Conservation (phyloP, 2,888 invertebrate genomes). For the Peribatodes rhomboidaria region DNA sequence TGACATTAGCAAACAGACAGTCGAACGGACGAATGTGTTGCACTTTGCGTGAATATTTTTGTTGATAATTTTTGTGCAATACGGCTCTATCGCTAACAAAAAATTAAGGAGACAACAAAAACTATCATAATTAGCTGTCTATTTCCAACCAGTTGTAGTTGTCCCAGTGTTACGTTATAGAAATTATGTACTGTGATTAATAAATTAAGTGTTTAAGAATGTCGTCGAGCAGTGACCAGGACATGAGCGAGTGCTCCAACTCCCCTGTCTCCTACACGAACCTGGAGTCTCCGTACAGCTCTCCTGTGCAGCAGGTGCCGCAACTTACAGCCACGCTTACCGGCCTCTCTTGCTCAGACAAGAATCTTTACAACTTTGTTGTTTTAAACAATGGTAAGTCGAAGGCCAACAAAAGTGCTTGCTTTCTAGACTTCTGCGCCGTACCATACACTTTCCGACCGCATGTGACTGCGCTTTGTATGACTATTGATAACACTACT, state of each 20-base stretch:
- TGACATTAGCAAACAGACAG: background rate
- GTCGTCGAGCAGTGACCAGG: conserved; percentile 66
- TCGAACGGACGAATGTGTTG: background rate
- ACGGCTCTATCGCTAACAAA: background rate
- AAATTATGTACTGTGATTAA: background rate
- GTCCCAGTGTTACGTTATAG: conserved; percentile 3
- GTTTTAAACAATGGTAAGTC: conserved; percentile 50
- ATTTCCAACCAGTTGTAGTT: background rate
- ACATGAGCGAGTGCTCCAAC: conserved; percentile 70
- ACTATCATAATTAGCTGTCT: background rate
- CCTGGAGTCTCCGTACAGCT: conserved; percentile 68
- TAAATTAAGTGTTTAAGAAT: conserved; percentile 34
- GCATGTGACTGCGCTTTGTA: no score
- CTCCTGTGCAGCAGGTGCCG: conserved; percentile 76
- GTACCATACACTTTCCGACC: background rate
- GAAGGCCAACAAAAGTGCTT: background rate
- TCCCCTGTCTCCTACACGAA: conserved; percentile 63
- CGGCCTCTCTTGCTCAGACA: conserved; percentile 66
- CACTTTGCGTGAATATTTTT: background rate
- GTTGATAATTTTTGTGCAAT: background rate
- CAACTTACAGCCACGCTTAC: conserved; percentile 68
- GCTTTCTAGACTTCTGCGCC: background rate
- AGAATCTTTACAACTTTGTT: conserved; percentile 37
- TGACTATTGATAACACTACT: no score
- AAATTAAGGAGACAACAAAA: background rate